Conservation (phyloP, 2,888 invertebrate genomes). For the Apodemia duryi region DNA sequence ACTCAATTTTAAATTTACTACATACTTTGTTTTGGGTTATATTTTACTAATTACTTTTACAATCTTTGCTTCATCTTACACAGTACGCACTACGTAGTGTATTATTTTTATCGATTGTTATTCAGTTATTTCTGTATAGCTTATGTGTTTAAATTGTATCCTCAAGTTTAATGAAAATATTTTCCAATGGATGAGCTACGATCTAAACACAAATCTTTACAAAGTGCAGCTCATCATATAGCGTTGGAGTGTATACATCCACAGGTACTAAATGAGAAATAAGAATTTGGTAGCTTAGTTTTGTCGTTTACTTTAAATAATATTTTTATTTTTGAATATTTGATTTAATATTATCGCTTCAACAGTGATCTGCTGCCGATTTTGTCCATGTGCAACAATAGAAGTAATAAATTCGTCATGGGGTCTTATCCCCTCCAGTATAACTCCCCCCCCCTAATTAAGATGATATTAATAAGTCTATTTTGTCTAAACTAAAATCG, state of each 20-base stretch:
- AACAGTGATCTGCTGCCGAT: no score
- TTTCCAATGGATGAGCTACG: slow-evolving; percentile 59
- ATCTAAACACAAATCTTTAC: slow-evolving; percentile 60
- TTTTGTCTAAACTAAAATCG: no score
- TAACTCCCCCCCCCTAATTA: no score
- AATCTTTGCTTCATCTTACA: neutral
- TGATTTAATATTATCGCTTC: no score
- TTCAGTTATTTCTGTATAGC: neutral
- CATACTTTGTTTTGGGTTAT: neutral
- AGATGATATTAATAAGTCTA: no score
- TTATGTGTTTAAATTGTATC: neutral
- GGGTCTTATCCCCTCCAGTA: no score
- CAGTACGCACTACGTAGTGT: neutral
- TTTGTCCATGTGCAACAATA: no score
- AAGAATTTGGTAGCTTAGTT: neutral
- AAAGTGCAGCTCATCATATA: slow-evolving; percentile 65
- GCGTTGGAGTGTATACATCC: slow-evolving; percentile 66
- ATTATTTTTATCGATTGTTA: neutral
- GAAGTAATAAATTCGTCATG: no score
- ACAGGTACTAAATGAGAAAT: slow-evolving; percentile 46
- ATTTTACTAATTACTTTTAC: neutral
- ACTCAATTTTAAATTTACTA: neutral
- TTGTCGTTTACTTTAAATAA: neutral
- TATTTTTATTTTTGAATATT: neutral
- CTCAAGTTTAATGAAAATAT: slow-evolving; percentile 21